Evolutionary conservation across 2,888 invertebrate genomes (phyloP), one percentile per base, ranked within the genome.

Genomic region (Mimas tiliae): DNA sequence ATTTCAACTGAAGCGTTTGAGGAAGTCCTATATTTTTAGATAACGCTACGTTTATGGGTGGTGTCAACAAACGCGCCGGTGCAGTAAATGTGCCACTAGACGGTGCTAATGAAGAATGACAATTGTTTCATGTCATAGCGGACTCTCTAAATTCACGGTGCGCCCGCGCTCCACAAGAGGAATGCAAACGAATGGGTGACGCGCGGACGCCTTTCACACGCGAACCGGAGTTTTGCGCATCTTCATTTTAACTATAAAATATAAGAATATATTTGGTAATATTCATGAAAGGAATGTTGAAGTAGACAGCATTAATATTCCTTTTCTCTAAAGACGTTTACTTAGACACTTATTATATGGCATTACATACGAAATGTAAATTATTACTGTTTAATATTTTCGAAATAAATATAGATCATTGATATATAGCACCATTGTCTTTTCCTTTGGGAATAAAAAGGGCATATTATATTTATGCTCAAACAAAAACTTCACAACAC

Each of bases 21-120:
- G 55, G 63, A 64, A 65, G 58, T 14, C 38, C 65, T 51, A 65
- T 65, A 62, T 62, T 19, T 55, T 50, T 62, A 67, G 34, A 52
- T 48, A 63, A 33, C 47, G 66, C 42, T 69, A 67, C 70, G 65
- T 68, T 58, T 65, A 68, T 63, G 50, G 65, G 14, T 58, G 70
- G 72, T 73, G 77, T 77, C 74, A 78, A 73, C 73, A 82, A 74
- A 50, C 50, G 50, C 16, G 76, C 12, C 74, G 78, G 67, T 67
- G 71, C 68, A 73, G 74, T 74, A 79, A 82, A 83, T 81, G 78
- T 83, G 81, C 79, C 82, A 80, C 84, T 84, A 83, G 81, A 82
- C 82, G 71, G 79, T 81, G 85, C 84, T 87, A 88, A 88, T 87
- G 82, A 86, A 79, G 85, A 86, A 86, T 86, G 81, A 87, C 88